Conservation (phyloP, 2,113 vertebrate species). For the Plotosus lineatus region DNA sequence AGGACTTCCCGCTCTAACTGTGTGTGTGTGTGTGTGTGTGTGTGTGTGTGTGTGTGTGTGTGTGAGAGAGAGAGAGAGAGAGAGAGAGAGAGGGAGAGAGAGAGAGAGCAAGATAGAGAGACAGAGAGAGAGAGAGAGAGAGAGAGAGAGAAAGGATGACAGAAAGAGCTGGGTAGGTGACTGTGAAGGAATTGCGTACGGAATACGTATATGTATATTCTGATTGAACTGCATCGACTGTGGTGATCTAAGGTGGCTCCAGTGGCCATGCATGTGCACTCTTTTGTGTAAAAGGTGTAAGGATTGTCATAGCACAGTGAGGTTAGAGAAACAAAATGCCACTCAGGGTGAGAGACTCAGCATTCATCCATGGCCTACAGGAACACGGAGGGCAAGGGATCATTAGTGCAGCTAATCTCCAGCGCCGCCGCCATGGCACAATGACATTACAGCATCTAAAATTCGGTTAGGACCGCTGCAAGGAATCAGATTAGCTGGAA, state of each 20-base stretch:
- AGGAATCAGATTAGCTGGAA: constrained; percentile 79
- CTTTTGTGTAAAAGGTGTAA: neutral
- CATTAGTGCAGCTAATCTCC: constrained; percentile 74
- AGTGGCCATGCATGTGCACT: neutral
- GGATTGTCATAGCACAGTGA: neutral
- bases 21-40: constrained; percentile 31
- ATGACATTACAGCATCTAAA: constrained; percentile 76
- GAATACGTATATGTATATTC: neutral
- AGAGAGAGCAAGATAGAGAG: neutral
- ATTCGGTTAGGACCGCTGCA: constrained; percentile 69
- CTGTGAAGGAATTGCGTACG: constrained; percentile 1
- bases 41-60: neutral
- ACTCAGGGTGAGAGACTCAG: constrained; percentile 40
- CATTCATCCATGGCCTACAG: constrained; percentile 13
- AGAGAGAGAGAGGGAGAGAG: constrained; percentile 18
- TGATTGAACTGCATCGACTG: neutral
- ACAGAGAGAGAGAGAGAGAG: neutral
- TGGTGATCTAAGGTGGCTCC: no score
- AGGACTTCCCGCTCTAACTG: constrained; percentile 45
- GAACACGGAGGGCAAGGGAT: constrained; percentile 55
- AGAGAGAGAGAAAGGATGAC: neutral
- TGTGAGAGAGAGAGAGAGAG: neutral
- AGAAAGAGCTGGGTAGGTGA: neutral
- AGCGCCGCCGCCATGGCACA: constrained; percentile 65
- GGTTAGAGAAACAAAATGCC: constrained; percentile 30